Conservation (phyloP, 2,113 vertebrate species). For the Centropus bengalensis region DNA sequence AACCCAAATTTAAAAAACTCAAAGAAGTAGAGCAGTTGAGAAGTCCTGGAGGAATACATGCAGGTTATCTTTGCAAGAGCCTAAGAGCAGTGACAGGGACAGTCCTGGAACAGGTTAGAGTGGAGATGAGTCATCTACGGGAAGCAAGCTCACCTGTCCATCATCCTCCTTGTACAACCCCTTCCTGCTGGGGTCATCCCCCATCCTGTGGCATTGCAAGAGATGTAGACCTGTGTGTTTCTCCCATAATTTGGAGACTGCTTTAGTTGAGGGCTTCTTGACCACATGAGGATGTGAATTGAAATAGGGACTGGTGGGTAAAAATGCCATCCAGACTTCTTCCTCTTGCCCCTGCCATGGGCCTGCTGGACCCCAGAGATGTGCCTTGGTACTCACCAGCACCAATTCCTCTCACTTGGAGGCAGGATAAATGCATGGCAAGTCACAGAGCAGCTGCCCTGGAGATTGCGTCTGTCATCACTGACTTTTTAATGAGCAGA, state of each 20-base stretch:
- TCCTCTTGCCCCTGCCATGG: background rate
- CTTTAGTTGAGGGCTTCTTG: background rate
- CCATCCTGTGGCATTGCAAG: rapidly evolving
- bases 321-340: background rate
- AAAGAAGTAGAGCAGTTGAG: conserved; percentile 13
- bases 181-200: background rate
- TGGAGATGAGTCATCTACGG: background rate
- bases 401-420: background rate
- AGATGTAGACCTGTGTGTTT: background rate
- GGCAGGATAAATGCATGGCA: background rate
- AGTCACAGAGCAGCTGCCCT: background rate
- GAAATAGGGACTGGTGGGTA: background rate
- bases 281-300: background rate
- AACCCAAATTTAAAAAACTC: conserved; percentile 61
- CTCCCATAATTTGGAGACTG: background rate
- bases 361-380: background rate
- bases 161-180: background rate
- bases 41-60: background rate
- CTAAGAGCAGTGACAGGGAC: background rate
- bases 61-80: background rate
- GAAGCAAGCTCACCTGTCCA: background rate
- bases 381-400: background rate
- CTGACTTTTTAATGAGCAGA: background rate
- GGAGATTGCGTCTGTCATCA: background rate
- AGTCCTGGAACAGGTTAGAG: background rate